A percentile compares a stretch with the other conserved stretches of the same genome.
phyloP scores from a whole-genome alignment of 2,888 invertebrate genomes.

The Tanypteryx hageni region DNA sequence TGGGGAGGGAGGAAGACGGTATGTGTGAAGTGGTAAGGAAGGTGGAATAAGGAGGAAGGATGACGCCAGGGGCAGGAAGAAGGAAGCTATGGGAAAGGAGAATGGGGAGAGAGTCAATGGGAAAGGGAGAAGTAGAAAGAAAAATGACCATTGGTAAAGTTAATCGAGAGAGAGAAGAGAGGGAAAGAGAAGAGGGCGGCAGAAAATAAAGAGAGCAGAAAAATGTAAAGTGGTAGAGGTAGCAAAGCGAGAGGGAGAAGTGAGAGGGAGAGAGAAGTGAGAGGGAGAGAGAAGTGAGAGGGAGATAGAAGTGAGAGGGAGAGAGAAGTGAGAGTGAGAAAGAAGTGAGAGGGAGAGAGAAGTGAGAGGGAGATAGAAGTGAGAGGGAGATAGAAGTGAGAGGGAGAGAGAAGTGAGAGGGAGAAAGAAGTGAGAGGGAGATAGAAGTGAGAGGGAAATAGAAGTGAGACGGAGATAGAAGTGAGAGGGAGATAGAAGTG shows the following conservation, averaged over 20 bases:
- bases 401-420: background rate
- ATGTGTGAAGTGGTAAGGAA: background rate
- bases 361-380: too few relatives aligned
- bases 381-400: too few relatives aligned
- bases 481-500: background rate
- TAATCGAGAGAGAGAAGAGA: background rate
- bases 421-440: background rate
- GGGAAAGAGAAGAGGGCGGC: background rate
- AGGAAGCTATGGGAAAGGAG: too few relatives aligned
- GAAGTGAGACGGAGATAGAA: background rate
- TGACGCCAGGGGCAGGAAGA: too few relatives aligned
- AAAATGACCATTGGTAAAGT: too few relatives aligned
- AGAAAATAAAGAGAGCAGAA: background rate
- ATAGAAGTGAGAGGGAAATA: background rate
- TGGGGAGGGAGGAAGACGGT: background rate
- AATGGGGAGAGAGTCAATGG: background rate
- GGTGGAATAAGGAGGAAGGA: slow-evolving; percentile 16
- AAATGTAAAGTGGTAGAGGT: background rate
- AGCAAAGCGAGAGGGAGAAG: background rate
- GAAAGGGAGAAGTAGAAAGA: too few relatives aligned
- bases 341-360: too few relatives aligned
- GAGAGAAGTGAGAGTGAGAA: background rate
- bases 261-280: background rate
- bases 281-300: background rate
- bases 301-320: background rate